phyloP scores from a whole-genome alignment of 1,140 invertebrate species.

The Batillaria attramentaria region DNA sequence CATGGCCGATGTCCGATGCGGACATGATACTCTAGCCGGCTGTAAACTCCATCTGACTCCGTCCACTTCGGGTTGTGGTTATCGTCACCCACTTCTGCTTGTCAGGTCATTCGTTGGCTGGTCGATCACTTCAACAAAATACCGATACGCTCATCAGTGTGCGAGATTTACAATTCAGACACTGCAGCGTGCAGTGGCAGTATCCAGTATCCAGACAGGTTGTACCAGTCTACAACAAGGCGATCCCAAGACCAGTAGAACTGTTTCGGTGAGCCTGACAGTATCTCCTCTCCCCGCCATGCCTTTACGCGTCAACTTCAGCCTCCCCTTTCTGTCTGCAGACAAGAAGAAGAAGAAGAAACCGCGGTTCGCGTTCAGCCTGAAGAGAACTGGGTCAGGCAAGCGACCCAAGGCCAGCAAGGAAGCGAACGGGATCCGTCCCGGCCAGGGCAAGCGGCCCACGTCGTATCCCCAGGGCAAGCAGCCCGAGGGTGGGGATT shows the following conservation, averaged over 20 bases:
- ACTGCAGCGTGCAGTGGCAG: too few species aligned
- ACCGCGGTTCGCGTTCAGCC: constrained; percentile 18
- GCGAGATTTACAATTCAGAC: too few species aligned
- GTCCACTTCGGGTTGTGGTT: too few species aligned
- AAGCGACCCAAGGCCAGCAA: constrained; percentile 1
- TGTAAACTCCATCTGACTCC: too few species aligned
- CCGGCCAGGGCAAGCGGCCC: not conserved
- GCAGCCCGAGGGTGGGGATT: too few species aligned
- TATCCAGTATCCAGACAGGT: not conserved
- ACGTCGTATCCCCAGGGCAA: not conserved
- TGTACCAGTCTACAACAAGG: not conserved
- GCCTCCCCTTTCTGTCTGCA: not conserved
- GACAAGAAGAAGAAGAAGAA: constrained; percentile 23
- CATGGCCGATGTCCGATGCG: too few species aligned
- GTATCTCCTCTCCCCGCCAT: not conserved
- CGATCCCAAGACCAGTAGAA: not conserved
- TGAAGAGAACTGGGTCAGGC: constrained; percentile 20
- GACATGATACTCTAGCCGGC: too few species aligned
- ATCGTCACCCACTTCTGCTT: too few species aligned
- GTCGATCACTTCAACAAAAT: too few species aligned
- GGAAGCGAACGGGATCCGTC: constrained; percentile 20
- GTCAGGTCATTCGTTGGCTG: too few species aligned
- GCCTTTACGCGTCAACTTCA: not conserved
- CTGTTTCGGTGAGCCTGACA: not conserved
- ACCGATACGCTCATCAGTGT: too few species aligned